phyloP scores from a whole-genome alignment of 2,888 invertebrate species.

The Nymphalis polychloros region DNA sequence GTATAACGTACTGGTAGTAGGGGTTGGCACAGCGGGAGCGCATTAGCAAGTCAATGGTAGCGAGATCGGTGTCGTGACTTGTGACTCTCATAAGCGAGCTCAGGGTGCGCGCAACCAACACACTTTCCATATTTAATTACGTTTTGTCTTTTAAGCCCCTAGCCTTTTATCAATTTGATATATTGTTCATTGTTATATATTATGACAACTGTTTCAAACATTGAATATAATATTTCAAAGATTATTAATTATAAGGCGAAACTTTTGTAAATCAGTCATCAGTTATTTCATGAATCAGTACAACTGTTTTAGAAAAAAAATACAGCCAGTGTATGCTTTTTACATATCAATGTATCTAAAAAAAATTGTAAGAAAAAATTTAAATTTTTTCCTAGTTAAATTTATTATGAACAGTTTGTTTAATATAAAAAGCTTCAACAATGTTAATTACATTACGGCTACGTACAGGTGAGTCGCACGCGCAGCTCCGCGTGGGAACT shows the following conservation, averaged over 20 bases:
- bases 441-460: neutral
- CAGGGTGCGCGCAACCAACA: slow-evolving; percentile 27
- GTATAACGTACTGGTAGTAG: slow-evolving; percentile 2
- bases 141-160: neutral
- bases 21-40: slow-evolving; percentile 30
- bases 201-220: too few relatives aligned
- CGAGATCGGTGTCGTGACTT: slow-evolving; percentile 16
- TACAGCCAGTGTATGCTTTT: too few relatives aligned
- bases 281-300: too few relatives aligned
- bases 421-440: neutral
- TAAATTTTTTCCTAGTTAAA: too few relatives aligned
- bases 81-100: slow-evolving; percentile 20
- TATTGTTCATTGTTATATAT: too few relatives aligned
- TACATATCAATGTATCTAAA: too few relatives aligned
- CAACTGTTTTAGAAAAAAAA: too few relatives aligned
- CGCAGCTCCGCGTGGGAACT: slow-evolving; percentile 16
- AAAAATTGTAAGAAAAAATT: too few relatives aligned
- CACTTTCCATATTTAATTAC: slow-evolving; percentile 8
- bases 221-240: too few relatives aligned
- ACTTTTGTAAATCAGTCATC: too few relatives aligned
- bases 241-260: too few relatives aligned
- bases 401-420: too few relatives aligned
- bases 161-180: neutral
- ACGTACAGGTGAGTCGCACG: slow-evolving; percentile 6
- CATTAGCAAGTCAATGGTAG: slow-evolving; percentile 42